A percentile compares a stretch with the other conserved stretches of the same genome.
These are phyloP conservation scores for Lycocerus yunnanus DNA, from an alignment of 2,888 invertebrate genomes.

Conservation along the genomic window DNA sequence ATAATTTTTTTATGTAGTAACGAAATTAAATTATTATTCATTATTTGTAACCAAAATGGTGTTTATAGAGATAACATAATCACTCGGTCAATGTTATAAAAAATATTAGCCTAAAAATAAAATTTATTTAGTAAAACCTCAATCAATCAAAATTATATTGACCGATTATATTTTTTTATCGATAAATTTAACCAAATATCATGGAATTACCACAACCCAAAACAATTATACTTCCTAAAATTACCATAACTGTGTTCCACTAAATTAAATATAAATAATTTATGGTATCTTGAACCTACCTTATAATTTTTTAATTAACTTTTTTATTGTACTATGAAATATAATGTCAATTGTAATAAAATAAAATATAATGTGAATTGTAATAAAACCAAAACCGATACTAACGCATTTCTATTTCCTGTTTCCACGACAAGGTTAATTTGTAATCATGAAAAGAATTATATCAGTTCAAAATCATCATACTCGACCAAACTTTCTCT, in stretches of 20 bases:
- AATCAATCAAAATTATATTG: neutral
- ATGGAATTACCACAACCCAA: neutral
- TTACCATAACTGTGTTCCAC: neutral
- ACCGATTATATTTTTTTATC: neutral
- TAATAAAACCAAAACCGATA: neutral
- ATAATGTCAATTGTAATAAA: neutral
- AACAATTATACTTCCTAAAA: neutral
- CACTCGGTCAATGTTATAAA: too few relatives aligned
- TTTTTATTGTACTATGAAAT: neutral
- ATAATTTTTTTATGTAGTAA: too few relatives aligned
- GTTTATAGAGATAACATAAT: too few relatives aligned
- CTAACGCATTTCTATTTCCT: neutral
- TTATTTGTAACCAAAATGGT: too few relatives aligned
- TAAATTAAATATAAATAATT: neutral
- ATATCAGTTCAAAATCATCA: too few relatives aligned
- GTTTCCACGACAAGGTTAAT: too few relatives aligned
- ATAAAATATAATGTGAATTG: neutral
- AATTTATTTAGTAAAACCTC: neutral
- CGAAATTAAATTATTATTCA: too few relatives aligned
- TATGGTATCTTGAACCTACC: neutral
- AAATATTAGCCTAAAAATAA: too few relatives aligned
- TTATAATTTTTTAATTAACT: neutral
- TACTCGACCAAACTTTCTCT: too few relatives aligned
- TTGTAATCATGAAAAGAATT: too few relatives aligned
- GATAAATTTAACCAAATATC: neutral